Percentiles rank a stretch among this genome's conserved stretches.
These are phyloP conservation scores for Gymnothorax javanicus DNA, from an alignment of 2,797 vertebrate genomes.

Conservation along the genomic window DNA sequence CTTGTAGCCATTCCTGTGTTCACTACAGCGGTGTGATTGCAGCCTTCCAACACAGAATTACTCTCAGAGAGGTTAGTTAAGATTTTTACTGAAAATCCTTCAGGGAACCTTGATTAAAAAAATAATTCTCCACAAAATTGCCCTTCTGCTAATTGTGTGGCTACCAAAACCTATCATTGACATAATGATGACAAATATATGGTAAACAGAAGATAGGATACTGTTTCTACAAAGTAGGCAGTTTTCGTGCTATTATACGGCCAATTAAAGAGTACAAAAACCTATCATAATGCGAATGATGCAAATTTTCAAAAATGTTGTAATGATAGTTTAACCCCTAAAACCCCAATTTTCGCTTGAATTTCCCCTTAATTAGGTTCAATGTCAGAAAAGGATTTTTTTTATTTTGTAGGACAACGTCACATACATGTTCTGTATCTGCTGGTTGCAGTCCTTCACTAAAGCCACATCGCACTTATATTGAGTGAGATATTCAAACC, in stretches of 20 bases:
- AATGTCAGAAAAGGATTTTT: too few species aligned
- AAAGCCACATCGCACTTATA: too few species aligned
- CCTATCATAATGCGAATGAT: not conserved
- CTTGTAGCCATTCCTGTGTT: slow-evolving; percentile 15
- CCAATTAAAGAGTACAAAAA: not conserved
- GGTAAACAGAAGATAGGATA: not conserved
- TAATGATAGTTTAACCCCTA: not conserved
- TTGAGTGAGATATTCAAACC: too few species aligned
- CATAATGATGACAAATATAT: slow-evolving; percentile 16
- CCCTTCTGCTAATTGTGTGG: not conserved
- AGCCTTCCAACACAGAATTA: slow-evolving; percentile 66
- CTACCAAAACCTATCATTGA: slow-evolving; percentile 3
- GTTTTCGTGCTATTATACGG: not conserved
- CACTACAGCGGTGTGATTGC: slow-evolving; percentile 44
- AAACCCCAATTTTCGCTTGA: not conserved
- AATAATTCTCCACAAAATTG: not conserved
- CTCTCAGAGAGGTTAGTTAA: slow-evolving; percentile 35
- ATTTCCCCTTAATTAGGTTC: too few species aligned
- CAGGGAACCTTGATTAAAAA: slow-evolving; percentile 10
- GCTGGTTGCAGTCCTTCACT: too few species aligned
- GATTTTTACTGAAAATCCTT: not conserved
- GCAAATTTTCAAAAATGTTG: not conserved
- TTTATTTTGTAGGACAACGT: too few species aligned
- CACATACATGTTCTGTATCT: too few species aligned
- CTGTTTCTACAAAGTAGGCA: not conserved